Percentiles rank a stretch among this genome's conserved stretches.
These are phyloP conservation scores for Timema cristinae DNA, from an alignment of 2,888 invertebrate genomes.

Conservation along the genomic window DNA sequence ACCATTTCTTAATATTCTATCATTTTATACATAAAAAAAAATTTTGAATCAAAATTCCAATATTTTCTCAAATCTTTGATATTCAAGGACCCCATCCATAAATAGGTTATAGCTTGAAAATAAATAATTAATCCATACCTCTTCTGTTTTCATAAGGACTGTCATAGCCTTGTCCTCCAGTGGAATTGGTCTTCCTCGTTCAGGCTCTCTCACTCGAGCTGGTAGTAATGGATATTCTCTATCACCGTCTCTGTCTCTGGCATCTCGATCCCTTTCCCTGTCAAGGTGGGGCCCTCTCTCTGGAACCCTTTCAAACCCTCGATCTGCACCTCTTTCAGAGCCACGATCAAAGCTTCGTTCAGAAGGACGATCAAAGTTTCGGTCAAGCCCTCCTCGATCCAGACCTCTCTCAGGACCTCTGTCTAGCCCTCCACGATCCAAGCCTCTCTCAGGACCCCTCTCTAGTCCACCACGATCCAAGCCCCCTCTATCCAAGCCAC, in stretches of 20 bases:
- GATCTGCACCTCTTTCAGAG: constrained; percentile 19
- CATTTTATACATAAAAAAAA: no score
- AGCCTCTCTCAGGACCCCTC: constrained; percentile 27
- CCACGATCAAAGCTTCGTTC: constrained; percentile 38
- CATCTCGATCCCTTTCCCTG: constrained; percentile 43
- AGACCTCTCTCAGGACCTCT: constrained; percentile 24
- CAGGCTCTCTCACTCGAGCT: constrained; percentile 43
- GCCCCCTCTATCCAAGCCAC: constrained; percentile 17
- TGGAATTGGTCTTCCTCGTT: constrained; percentile 32
- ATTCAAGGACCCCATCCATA: no score
- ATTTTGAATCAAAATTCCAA: no score
- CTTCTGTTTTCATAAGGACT: constrained; percentile 48
- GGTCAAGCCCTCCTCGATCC: constrained; percentile 28
- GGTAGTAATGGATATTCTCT: constrained; percentile 43
- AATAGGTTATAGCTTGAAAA: no score
- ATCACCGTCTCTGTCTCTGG: constrained; percentile 44
- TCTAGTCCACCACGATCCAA: constrained; percentile 20
- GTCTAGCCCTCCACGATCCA: constrained; percentile 23
- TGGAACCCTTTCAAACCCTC: constrained; percentile 29
- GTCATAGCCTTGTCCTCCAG: constrained; percentile 40
- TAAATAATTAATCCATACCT: constrained; percentile 28
- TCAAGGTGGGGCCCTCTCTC: constrained; percentile 50
- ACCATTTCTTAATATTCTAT: no score
- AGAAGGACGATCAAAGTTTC: constrained; percentile 38
- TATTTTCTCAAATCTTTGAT: no score